Percentiles rank a stretch among this genome's conserved stretches.
Evolutionary conservation across 2,797 vertebrate species (phyloP).

Genomic region (Pangasius krempfi): DNA sequence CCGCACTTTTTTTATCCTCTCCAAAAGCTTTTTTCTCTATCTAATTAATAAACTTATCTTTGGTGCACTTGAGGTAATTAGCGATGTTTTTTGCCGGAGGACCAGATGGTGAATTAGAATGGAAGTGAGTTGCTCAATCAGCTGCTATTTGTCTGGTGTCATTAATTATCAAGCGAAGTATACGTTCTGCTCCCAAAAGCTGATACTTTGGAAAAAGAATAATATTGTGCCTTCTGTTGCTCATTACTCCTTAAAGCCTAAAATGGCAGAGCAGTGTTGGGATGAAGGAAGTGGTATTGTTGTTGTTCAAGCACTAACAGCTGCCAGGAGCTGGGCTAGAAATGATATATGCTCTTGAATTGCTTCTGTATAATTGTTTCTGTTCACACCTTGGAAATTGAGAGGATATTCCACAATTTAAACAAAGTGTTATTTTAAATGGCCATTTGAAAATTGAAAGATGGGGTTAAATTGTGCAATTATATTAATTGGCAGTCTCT

Average conservation of each 20-base stretch:
- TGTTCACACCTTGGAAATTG: constrained; percentile 39
- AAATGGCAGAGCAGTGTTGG: constrained; percentile 36
- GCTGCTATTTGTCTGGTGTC: constrained; percentile 80
- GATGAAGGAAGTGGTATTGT: constrained; percentile 35
- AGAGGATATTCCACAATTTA: neutral
- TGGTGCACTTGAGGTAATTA: constrained; percentile 81
- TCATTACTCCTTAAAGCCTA: constrained; percentile 78
- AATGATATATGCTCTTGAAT: constrained; percentile 34
- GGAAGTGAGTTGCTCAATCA: constrained; percentile 84
- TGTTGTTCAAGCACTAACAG: constrained; percentile 40
- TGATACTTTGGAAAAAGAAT: constrained; percentile 77
- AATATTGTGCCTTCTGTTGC: constrained; percentile 80
- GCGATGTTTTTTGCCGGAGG: constrained; percentile 74
- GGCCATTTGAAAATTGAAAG: neutral
- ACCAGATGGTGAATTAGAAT: constrained; percentile 84
- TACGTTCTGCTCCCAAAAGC: constrained; percentile 78
- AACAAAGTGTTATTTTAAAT: neutral
- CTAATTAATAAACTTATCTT: constrained; percentile 80
- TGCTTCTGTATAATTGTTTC: constrained; percentile 44
- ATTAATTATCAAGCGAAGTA: constrained; percentile 83
- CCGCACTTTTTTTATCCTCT: constrained; percentile 43
- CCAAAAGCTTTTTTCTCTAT: constrained; percentile 64
- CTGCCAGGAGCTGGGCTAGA: constrained; percentile 43
- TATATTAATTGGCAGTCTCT: neutral
- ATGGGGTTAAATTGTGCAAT: neutral